Percentiles rank a stretch among this genome's conserved stretches.
phyloP scores from a whole-genome alignment of 53 echinoderm and acorn worm species.

The Paracentrotus lividus region DNA sequence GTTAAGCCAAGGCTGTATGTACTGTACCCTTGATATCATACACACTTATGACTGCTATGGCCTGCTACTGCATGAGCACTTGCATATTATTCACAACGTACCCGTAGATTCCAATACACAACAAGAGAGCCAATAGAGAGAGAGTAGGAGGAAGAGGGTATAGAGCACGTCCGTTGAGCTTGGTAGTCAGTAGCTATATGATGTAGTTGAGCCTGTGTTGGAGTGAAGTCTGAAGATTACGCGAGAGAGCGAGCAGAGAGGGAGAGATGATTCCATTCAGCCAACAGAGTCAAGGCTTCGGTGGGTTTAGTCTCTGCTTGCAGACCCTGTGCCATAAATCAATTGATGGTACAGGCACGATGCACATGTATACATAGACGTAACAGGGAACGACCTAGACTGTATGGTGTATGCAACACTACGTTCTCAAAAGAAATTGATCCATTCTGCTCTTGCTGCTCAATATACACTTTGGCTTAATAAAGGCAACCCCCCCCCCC shows the following conservation, averaged over 20 bases:
- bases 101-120: neutral
- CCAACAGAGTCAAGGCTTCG: neutral
- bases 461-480: neutral
- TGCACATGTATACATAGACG: no score
- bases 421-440: neutral
- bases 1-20: neutral
- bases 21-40: neutral
- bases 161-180: neutral
- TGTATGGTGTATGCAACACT: neutral
- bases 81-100: neutral
- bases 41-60: neutral
- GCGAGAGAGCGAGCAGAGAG: neutral
- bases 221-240: constrained; percentile 50
- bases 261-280: constrained; percentile 1
- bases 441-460: no score
- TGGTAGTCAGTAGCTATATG: constrained; percentile 9
- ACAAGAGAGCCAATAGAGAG: neutral
- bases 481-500: no score
- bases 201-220: neutral
- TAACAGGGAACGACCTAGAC: neutral
- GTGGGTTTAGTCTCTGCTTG: neutral
- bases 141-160: neutral
- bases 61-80: neutral
- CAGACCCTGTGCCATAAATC: neutral
- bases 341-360: no score